Conservation (phyloP, 2,113 vertebrate species). For the Nyctereutes procyonoides region DNA sequence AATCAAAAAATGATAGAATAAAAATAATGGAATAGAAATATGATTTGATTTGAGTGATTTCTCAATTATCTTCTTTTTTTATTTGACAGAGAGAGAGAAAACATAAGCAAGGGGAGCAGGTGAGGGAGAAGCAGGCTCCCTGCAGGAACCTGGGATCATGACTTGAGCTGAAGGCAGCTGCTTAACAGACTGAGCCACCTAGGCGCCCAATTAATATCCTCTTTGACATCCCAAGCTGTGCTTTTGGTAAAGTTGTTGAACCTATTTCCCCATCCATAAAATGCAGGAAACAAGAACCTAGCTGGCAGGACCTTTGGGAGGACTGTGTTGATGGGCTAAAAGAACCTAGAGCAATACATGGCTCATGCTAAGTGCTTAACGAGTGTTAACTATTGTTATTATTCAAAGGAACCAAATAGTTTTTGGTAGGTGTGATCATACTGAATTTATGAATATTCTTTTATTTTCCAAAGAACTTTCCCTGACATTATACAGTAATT, state of each 20-base stretch:
- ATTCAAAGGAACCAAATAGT: background rate
- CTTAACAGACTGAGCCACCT: too few species aligned
- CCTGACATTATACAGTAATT: background rate
- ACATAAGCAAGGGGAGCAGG: too few species aligned
- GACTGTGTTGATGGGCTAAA: background rate
- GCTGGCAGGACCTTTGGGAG: background rate
- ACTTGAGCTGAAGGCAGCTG: too few species aligned
- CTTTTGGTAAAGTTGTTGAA: background rate
- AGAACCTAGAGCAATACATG: background rate
- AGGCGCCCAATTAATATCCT: too few species aligned
- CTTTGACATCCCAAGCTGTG: background rate
- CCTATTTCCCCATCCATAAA: background rate
- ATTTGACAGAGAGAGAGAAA: too few species aligned
- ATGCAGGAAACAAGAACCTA: background rate
- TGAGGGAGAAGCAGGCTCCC: too few species aligned
- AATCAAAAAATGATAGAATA: background rate
- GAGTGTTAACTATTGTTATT: background rate
- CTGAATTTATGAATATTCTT: background rate
- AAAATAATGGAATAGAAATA: background rate
- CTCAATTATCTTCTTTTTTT: background rate
- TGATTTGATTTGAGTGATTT: background rate
- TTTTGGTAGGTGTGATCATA: background rate
- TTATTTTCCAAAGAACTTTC: background rate
- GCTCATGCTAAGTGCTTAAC: background rate
- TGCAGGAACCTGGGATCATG: too few species aligned